Base-by-base conservation (phyloP, 2,888 invertebrate species). In the Plagodis dolabraria region DNA sequence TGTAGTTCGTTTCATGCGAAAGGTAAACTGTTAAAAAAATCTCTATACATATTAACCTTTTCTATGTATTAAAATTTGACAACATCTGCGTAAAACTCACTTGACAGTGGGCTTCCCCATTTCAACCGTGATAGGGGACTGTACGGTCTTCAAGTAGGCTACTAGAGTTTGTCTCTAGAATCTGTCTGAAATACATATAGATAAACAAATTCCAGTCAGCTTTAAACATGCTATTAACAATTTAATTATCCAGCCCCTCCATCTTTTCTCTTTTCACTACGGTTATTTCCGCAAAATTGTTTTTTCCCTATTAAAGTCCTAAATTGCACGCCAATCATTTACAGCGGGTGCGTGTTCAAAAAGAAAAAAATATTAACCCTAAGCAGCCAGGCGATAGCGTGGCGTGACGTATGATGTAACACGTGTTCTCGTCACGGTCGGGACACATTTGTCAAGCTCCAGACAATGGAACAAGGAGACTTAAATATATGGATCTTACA, bases 321-420 rank as follows among this genome's bases (percentile, higher is more conserved):
- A 58, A 58, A 67, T 68, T 67, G 56, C 67, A 70, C 68, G 70
- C 66, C 71, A 70, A 68, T 71, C 68, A 67, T 63, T 68, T 66
- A 65, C 66, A 67, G 44, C 63, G 40, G 40, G 56, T 65, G 68
- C 62, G 67, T 70, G 65, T 61, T 65, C 59, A 48, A 60, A 63
- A 65, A 50, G 64, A 63, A 58, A 68, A 40, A 40, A 66, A 67
- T 68, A 70, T 68, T 63, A 70, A 67, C 57, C 51, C 45, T 54
- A 51, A 56, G 52, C 46, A 35, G 46, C 44, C 33, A 33, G 42
- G 51, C 54, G 56, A 60, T 56, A 58, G 50, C 50, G 47, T 50
- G 45, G 57, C 63, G 63, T 68, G 67, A 71, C 58, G 65, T 65
- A 61, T 64, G 50, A 38, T 49, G 50, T 53, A 69, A 70, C 69